A percentile compares a stretch with the other conserved stretches of the same genome.
Conservation (phyloP, 1,140 invertebrate species). For the Cydia splendana region DNA sequence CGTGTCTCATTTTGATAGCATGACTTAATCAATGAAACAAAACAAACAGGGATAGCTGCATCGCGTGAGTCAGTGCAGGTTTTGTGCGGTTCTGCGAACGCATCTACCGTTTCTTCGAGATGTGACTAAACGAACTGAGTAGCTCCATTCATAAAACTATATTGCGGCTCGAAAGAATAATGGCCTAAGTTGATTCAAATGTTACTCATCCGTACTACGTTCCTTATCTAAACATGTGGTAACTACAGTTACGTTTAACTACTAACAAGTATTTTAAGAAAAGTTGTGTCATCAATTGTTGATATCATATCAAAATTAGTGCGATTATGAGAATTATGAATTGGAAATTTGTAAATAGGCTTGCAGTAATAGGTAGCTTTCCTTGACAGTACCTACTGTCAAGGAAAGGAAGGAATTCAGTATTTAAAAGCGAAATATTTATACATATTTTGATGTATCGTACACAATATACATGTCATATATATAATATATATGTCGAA, state of each 20-base stretch:
- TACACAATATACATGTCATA: no score
- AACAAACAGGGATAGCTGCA: conserved; percentile 32
- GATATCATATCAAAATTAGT: conserved; percentile 1
- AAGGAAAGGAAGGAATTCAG: not conserved
- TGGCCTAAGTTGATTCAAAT: not conserved
- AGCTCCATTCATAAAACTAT: conserved; percentile 60
- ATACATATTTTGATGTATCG: no score
- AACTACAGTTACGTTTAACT: not conserved
- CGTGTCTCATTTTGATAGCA: not conserved
- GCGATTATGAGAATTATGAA: not conserved
- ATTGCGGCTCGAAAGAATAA: not conserved
- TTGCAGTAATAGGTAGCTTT: no score
- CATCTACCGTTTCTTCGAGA: conserved; percentile 44
- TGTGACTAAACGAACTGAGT: conserved; percentile 62
- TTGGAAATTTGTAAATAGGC: not conserved
- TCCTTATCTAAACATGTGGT: not conserved
- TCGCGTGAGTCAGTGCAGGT: conserved; percentile 46
- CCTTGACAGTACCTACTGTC: no score
- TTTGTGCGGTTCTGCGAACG: conserved; percentile 46
- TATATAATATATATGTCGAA: no score
- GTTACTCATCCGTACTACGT: not conserved
- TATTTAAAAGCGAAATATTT: not conserved
- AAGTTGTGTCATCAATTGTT: not conserved
- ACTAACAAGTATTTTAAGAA: not conserved
- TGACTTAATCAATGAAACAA: conserved; percentile 15